A percentile compares a stretch with the other conserved stretches of the same genome.
phyloP scores from a whole-genome alignment of 2,113 vertebrate species.

The Trogon surrucura region DNA sequence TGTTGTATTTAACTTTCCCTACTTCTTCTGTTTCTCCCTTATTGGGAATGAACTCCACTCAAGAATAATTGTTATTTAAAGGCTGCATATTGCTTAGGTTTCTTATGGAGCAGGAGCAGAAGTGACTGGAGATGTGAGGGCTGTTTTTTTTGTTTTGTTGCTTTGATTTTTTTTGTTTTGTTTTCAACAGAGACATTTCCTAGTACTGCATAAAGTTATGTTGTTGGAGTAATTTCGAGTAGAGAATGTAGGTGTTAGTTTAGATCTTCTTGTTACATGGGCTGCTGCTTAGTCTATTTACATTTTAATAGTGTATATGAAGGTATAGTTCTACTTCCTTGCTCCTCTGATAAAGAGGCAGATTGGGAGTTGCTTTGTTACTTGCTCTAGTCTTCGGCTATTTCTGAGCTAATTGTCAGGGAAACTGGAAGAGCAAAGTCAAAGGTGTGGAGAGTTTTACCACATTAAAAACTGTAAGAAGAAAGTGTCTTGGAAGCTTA shows the following conservation, averaged over 20 bases:
- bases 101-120: background rate
- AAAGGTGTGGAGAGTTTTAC: background rate
- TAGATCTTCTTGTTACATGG: background rate
- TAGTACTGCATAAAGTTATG: background rate
- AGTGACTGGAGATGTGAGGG: background rate
- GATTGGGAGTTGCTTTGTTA: background rate
- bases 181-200: background rate
- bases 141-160: background rate
- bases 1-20: background rate
- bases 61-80: background rate
- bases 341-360: background rate
- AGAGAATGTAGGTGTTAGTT: background rate
- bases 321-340: background rate
- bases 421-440: background rate
- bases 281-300: background rate
- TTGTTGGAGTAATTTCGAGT: background rate
- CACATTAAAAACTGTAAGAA: background rate
- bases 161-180: background rate
- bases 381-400: background rate
- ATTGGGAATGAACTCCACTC: background rate
- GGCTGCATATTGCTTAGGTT: background rate
- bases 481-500: background rate
- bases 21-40: conserved; percentile 5
- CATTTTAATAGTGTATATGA: background rate
- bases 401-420: background rate